Evolutionary conservation across 2,888 invertebrate genomes (phyloP).

Genomic region (Exocentrus adspersus): DNA sequence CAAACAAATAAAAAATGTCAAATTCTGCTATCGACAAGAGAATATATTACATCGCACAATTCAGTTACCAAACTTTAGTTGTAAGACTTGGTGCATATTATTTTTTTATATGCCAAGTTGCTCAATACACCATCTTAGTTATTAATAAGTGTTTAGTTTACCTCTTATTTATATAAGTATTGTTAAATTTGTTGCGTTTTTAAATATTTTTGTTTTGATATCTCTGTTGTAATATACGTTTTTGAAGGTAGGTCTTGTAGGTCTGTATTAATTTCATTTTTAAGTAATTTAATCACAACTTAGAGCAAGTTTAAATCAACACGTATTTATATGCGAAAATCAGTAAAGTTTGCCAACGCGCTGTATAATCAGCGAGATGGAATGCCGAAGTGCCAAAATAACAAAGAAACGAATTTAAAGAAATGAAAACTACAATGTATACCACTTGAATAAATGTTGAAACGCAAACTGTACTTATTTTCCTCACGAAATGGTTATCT

Average conservation of each 20-base stretch:
- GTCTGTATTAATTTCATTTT: conserved; percentile 28
- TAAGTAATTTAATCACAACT: conserved; percentile 32
- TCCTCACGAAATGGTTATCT: conserved; percentile 35
- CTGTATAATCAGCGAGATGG: conserved; percentile 28
- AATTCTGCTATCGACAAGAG: conserved; percentile 52
- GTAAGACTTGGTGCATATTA: conserved; percentile 45
- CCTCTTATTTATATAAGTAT: conserved; percentile 9
- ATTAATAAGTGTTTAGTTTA: conserved; percentile 37
- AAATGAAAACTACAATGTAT: conserved; percentile 33
- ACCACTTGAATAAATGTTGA: conserved; percentile 28
- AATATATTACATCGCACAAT: conserved; percentile 52
- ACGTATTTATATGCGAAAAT: conserved; percentile 28
- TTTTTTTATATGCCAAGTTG: conserved; percentile 48
- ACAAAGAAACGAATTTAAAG: conserved; percentile 52
- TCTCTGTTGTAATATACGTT: not conserved
- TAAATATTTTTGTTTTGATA: conserved; percentile 23
- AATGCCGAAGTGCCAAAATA: conserved; percentile 47
- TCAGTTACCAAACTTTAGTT: conserved; percentile 44
- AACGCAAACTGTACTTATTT: conserved; percentile 38
- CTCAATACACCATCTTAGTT: conserved; percentile 52
- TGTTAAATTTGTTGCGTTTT: conserved; percentile 25
- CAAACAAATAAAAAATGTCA: conserved; percentile 47
- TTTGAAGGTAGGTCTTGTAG: conserved; percentile 20
- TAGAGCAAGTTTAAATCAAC: conserved; percentile 32
- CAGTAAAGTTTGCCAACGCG: conserved; percentile 42